phyloP scores from a whole-genome alignment of 2,888 invertebrate species.

The Dynastes tityus region DNA sequence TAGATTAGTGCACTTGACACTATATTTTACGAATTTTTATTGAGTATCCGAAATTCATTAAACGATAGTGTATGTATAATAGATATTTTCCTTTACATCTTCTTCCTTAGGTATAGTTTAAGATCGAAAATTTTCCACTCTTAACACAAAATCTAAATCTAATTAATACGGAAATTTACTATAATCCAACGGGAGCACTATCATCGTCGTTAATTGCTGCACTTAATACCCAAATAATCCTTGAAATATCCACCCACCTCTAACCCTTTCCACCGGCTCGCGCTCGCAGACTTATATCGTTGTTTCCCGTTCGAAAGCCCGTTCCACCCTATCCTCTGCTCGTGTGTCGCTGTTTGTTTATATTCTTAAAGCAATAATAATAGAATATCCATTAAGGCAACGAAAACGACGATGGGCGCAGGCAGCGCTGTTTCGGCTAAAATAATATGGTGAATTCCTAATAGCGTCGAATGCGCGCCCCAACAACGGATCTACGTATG shows the following conservation, averaged over 20 bases:
- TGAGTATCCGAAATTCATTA: too few relatives aligned
- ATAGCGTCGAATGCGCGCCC: slow-evolving; percentile 53
- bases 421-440: neutral
- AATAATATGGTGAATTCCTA: slow-evolving; percentile 14
- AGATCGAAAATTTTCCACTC: slow-evolving; percentile 6
- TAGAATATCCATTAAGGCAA: slow-evolving; percentile 38
- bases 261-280: neutral
- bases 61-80: too few relatives aligned
- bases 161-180: slow-evolving; percentile 24
- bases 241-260: slow-evolving; percentile 11
- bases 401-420: neutral
- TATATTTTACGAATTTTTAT: too few relatives aligned
- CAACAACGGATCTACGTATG: slow-evolving; percentile 45
- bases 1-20: too few relatives aligned
- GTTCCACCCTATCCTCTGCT: too few relatives aligned
- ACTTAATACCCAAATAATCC: slow-evolving; percentile 26
- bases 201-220: slow-evolving; percentile 26
- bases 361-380: slow-evolving; percentile 43
- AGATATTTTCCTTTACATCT: too few relatives aligned
- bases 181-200: slow-evolving; percentile 25
- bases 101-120: too few relatives aligned
- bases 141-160: slow-evolving; percentile 25
- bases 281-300: neutral
- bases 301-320: neutral
- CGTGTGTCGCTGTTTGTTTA: slow-evolving; percentile 25